These are phyloP conservation scores for Mesitornis unicolor DNA, from an alignment of 2,113 vertebrate species.

Conservation along the genomic window DNA sequence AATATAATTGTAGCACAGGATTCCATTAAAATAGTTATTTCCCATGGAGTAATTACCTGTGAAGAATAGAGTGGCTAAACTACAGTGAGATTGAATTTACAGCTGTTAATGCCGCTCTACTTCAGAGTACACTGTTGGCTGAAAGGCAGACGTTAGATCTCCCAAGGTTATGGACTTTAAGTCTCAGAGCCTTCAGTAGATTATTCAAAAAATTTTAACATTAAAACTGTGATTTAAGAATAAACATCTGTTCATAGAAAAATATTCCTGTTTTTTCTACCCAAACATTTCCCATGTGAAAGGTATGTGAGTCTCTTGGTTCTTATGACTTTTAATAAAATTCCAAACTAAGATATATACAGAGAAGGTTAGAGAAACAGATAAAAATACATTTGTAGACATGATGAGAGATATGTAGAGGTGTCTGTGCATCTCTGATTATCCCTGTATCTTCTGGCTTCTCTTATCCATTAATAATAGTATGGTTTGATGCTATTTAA, in stretches of 20 bases:
- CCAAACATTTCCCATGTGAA: not conserved
- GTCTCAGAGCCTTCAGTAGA: not conserved
- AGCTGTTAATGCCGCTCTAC: not conserved
- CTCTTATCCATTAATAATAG: not conserved
- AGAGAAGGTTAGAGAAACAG: not conserved
- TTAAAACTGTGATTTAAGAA: not conserved
- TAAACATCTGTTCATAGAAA: not conserved
- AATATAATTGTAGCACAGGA: not conserved
- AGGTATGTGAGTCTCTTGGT: not conserved
- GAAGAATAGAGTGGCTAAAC: constrained; percentile 14
- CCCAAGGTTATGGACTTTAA: not conserved
- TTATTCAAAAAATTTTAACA: not conserved
- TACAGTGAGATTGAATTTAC: constrained; percentile 42
- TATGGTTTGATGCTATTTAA: not conserved
- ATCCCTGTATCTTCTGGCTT: not conserved
- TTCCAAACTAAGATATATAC: not conserved
- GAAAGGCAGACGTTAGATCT: not conserved
- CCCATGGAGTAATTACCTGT: not conserved
- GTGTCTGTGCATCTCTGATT: not conserved
- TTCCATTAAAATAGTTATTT: constrained; percentile 54
- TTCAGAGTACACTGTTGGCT: not conserved
- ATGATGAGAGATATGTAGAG: not conserved
- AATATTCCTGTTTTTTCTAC: not conserved
- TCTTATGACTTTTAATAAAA: not conserved
- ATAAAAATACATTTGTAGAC: not conserved